Conservation (phyloP, 2,113 vertebrate species). For the Carassius gibelio region DNA sequence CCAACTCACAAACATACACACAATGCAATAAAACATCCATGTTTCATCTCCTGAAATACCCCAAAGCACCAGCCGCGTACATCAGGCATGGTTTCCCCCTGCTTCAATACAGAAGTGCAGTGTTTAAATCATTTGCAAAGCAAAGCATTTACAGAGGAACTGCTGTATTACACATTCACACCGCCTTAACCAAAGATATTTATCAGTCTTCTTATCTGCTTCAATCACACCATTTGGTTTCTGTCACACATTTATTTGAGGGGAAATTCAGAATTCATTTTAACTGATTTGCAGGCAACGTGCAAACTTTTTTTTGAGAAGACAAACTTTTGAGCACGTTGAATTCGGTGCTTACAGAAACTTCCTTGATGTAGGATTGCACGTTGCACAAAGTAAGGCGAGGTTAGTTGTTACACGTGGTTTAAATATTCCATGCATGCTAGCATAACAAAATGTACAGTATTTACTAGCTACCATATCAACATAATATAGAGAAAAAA, state of each 20-base stretch:
- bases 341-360: not conserved
- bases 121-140: constrained; percentile 50
- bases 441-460: too few relatives aligned
- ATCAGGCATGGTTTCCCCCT: not conserved
- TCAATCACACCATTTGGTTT: constrained; percentile 14
- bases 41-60: constrained; percentile 8
- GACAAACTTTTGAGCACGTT: too few relatives aligned
- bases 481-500: too few relatives aligned
- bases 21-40: not conserved
- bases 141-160: constrained; percentile 46
- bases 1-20: not conserved
- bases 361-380: not conserved
- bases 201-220: constrained; percentile 22
- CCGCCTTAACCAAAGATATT: not conserved
- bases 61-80: not conserved
- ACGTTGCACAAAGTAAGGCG: too few relatives aligned
- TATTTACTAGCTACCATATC: too few relatives aligned
- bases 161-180: not conserved
- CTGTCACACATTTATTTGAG: constrained; percentile 19
- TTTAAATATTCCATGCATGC: too few relatives aligned
- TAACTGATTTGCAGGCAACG: not conserved
- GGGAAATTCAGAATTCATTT: not conserved
- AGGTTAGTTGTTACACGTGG: too few relatives aligned
- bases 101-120: not conserved
- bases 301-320: not conserved